Conservation (phyloP, 1,140 invertebrate species). For the Forficula auricularia region DNA sequence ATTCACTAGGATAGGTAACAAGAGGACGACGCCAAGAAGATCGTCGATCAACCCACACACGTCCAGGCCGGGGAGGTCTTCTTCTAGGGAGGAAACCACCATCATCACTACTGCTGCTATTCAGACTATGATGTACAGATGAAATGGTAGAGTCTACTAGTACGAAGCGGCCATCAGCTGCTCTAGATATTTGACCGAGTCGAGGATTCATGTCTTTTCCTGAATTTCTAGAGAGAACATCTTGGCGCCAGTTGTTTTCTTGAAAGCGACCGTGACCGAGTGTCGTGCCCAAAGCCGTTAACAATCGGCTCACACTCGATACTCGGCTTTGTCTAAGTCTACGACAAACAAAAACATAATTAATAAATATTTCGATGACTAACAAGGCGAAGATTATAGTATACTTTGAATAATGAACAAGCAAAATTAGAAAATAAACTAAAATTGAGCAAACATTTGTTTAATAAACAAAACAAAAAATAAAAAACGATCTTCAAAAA, state of each 20-base stretch:
- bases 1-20: conserved; percentile 42
- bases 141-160: conserved; percentile 40
- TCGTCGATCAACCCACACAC: conserved; percentile 24
- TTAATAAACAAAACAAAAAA: no score
- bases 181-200: conserved; percentile 44
- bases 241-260: no score
- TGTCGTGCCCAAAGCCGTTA: conserved; percentile 15
- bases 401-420: no score
- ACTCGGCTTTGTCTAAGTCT: conserved; percentile 85
- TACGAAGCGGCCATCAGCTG: conserved; percentile 54
- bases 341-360: conserved; percentile 15
- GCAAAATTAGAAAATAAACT: no score
- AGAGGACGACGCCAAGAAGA: conserved; percentile 47
- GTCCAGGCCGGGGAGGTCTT: conserved; percentile 11
- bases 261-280: no score
- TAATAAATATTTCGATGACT: neutral
- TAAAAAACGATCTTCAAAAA: neutral
- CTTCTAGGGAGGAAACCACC: conserved; percentile 48
- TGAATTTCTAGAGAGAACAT: neutral
- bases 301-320: conserved; percentile 61
- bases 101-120: conserved; percentile 54
- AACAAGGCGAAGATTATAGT: no score
- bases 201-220: conserved; percentile 26
- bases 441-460: no score
- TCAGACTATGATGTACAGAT: conserved; percentile 40